Evolutionary conservation across 2,888 invertebrate species (phyloP), one percentile per base, ranked within the genome.

Genomic region (Deilephila porcellus): DNA sequence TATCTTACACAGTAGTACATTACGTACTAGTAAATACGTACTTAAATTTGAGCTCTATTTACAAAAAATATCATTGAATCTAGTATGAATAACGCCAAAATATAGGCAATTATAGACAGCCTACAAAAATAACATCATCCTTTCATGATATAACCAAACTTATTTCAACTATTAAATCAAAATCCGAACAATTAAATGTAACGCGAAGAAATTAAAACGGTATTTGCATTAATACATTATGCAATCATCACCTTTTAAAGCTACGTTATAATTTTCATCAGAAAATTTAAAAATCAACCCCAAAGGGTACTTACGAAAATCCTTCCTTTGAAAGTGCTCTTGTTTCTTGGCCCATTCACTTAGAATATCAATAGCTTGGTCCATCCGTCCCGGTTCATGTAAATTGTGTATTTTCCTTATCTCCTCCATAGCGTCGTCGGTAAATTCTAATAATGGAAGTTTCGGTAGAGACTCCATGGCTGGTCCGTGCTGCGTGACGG

Each of bases 281-380:
- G 2, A 32, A 32, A 32, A 32, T 32, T n/a, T 19, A 70, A 19
- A 53, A 52, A 25, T 25, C 20, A 37, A 17, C 32, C 32, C 14
- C 0, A 34, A 34, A 11, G 14, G 17, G 25, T 73, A 78, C 83
- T 81, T 60, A 85, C 85, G 74, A 71, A 82, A 82, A 63, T 83
- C 79, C 71, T 78, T 84, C 25, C 80, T 82, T 19, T 71, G 53
- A 8, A 85, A 81, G 75, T 84, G 84, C 1, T 76, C 71, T 67
- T 84, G 84, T 60, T 83, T 82, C 60, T 77, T 78, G 4, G 80
- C 70, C 80, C 80, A 80, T 7, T 74, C 77, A 25, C 85, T 82
- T n/a, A 91, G 74, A n/a, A 89, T 83, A 14, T 81, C 79, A 1
- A 89, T 73, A 0, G 87, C 82, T 73, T 88, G 79, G 0, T 77